Percentiles rank a stretch among this genome's conserved stretches.
Conservation (phyloP, 2,113 vertebrate genomes). For the Isurus oxyrinchus region DNA sequence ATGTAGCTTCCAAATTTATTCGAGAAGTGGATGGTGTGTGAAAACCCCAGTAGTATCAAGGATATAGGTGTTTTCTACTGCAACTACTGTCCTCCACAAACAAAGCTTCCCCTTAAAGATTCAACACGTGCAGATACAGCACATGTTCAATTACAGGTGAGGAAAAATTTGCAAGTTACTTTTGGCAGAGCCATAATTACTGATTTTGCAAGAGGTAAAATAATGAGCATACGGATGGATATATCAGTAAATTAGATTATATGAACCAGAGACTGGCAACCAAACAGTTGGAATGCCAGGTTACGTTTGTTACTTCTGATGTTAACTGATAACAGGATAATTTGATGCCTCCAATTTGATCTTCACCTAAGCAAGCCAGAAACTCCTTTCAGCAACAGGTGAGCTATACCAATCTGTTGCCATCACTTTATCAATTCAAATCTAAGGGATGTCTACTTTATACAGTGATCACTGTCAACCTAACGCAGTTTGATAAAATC, state of each 20-base stretch:
- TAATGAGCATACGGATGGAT: neutral
- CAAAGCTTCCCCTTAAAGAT: neutral
- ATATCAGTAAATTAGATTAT: neutral
- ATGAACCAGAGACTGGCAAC: neutral
- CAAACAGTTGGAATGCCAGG: neutral
- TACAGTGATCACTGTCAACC: neutral
- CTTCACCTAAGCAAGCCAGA: neutral
- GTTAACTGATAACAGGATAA: neutral
- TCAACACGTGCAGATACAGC: neutral
- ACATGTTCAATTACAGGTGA: neutral
- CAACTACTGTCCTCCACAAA: neutral
- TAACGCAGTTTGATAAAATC: neutral
- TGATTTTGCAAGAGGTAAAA: neutral
- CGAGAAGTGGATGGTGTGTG: neutral
- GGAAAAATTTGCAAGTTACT: neutral
- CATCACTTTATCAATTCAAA: neutral
- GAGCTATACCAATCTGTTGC: neutral
- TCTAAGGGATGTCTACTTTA: neutral
- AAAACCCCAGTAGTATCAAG: neutral
- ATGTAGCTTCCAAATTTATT: neutral
- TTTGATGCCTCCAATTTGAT: neutral
- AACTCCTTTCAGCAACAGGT: neutral
- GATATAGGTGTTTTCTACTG: neutral
- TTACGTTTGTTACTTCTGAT: neutral
- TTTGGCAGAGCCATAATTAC: neutral